Conservation (phyloP, 1,140 invertebrate genomes). For the Drosophila auraria region DNA sequence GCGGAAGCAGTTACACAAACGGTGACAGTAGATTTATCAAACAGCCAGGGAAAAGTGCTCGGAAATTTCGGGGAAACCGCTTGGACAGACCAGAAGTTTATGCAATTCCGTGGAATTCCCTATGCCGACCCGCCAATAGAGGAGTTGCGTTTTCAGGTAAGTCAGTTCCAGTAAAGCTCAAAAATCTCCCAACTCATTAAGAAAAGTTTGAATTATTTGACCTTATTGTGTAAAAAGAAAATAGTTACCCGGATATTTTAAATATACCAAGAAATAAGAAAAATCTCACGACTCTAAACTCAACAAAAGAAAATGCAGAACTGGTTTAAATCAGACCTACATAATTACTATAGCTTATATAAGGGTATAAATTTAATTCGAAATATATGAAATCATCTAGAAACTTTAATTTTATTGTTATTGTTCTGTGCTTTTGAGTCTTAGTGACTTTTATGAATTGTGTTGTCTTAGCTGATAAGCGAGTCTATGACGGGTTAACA, state of each 20-base stretch:
- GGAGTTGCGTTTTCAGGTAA: conserved; percentile 70
- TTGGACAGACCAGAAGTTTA: conserved; percentile 72
- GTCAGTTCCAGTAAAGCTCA: conserved; percentile 5
- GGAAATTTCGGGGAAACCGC: conserved; percentile 70
- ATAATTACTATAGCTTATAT: too few species aligned
- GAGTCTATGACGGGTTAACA: conserved; percentile 19
- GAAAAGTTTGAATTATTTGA: neutral
- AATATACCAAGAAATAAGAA: neutral
- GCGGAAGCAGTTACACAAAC: conserved; percentile 24
- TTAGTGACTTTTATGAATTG: conserved; percentile 23
- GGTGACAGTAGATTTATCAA: conserved; percentile 36
- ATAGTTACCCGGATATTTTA: too few species aligned
- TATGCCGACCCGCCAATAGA: conserved; percentile 77
- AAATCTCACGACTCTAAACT: too few species aligned
- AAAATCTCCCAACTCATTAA: neutral
- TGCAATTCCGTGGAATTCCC: conserved; percentile 81
- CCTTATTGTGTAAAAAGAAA: neutral
- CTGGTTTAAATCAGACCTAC: too few species aligned
- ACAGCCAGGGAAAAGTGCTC: conserved; percentile 86
- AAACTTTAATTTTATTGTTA: neutral
- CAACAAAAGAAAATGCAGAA: too few species aligned
- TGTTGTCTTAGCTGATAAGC: conserved; percentile 40
- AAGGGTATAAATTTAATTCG: too few species aligned
- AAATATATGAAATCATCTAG: too few species aligned
- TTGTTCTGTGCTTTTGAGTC: conserved; percentile 1